phyloP scores from a whole-genome alignment of 2,113 vertebrate species.

The Macaca fascicularis region DNA sequence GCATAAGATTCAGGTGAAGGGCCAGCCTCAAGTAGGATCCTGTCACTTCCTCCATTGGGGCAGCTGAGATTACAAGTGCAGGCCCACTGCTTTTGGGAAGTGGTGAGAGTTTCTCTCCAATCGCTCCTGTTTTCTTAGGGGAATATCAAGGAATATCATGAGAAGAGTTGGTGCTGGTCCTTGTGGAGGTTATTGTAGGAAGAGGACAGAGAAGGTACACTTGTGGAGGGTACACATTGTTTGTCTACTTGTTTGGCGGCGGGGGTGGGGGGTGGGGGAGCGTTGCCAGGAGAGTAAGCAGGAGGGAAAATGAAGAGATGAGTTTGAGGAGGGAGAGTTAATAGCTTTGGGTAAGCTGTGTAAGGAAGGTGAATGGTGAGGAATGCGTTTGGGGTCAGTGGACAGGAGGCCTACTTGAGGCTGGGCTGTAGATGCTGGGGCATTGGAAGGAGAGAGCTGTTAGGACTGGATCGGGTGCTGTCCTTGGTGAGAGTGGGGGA shows the following conservation, averaged over 20 bases:
- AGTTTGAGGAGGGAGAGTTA: neutral
- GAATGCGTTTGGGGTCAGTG: neutral
- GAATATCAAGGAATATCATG: neutral
- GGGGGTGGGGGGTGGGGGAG: neutral
- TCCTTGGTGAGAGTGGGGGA: neutral
- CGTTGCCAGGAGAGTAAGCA: neutral
- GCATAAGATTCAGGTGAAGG: neutral
- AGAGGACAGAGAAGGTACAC: neutral
- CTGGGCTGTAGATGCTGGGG: neutral
- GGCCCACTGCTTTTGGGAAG: neutral
- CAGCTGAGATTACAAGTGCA: neutral
- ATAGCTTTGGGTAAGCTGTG: neutral
- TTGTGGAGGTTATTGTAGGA: neutral
- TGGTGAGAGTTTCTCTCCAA: neutral
- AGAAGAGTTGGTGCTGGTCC: neutral
- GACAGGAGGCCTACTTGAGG: neutral
- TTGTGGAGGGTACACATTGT: neutral
- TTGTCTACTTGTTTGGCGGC: neutral
- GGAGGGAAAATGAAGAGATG: neutral
- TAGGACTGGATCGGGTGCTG: neutral
- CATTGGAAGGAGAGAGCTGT: neutral
- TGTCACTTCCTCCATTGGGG: neutral
- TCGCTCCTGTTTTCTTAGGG: neutral
- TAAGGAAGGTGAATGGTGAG: neutral
- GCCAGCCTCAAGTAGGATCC: neutral